Conservation (phyloP, 2,113 vertebrate species). For the Tamias sibiricus region DNA sequence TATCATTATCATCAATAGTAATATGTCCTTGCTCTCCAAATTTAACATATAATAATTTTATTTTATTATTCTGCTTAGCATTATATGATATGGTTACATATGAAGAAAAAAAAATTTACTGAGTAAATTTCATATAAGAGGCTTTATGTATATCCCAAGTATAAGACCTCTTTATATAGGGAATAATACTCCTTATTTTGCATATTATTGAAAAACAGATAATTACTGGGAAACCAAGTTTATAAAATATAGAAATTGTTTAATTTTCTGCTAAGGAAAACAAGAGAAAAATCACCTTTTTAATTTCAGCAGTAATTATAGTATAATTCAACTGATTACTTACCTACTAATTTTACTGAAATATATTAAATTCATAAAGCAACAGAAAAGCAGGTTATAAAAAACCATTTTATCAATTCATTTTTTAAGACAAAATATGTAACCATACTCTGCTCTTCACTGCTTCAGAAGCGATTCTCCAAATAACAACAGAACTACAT, state of each 20-base stretch:
- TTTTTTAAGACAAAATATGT: constrained; percentile 17
- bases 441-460: not conserved
- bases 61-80: constrained; percentile 20
- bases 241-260: constrained; percentile 20
- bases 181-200: not conserved
- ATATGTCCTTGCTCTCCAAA: not conserved
- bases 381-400: constrained; percentile 44
- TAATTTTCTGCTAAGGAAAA: constrained; percentile 41
- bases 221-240: constrained; percentile 30
- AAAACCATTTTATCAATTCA: constrained; percentile 18
- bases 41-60: constrained; percentile 19
- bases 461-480: not conserved
- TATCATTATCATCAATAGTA: not conserved
- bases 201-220: not conserved
- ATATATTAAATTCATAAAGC: constrained; percentile 31
- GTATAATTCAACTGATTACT: not conserved
- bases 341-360: constrained; percentile 8
- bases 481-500: constrained; percentile 34
- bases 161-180: not conserved
- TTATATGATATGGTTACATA: not conserved
- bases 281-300: not conserved
- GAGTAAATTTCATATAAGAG: not conserved
- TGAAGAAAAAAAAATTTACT: not conserved
- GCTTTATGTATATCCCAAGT: constrained; percentile 33
- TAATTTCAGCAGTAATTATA: not conserved